Base-by-base conservation (phyloP, 1,140 invertebrate species). In the Akabosia matsudoensis region DNA sequence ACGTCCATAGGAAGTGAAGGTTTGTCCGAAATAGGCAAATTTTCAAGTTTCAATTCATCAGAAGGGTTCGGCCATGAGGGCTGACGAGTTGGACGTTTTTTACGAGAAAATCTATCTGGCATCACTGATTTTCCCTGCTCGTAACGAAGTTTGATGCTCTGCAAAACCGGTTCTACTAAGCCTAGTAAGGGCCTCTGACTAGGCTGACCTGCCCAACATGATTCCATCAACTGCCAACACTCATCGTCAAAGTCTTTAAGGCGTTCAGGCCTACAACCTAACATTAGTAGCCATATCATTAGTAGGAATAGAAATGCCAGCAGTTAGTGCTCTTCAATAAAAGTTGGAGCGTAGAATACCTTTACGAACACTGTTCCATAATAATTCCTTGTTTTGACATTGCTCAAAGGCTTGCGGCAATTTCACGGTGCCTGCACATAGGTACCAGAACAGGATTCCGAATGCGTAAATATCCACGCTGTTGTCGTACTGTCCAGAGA, bases 401-500 rank as follows among this genome's bases (percentile, higher is more conserved):
- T 92, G 90, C 82, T 96, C 93, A 85, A 95, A 96, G 1, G 90
- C 89, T 70, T 88, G 88, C 1, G 95, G 94, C 51, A 96, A 86
- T 82, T 88, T 89, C 0, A 94, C 91, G 82, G 92, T 90, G 1
- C 93, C 93, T 2, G 93, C 90, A 86, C 93, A 95, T 73, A 95
- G 88, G 80, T 95, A 95, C 94, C 94, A 96, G 84, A 96, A 95
- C 26, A 96, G 85, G 73, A 97, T 93, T 0, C 94, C 94, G 85
- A 97, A 96, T 0, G 94, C 94, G 84, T 96, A 96, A 0, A 96
- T 91, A 83, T 97, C 94, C 18, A 97, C 94, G 76, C 90, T 90
- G 80, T 90, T 92, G 82, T 95, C 92, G 82, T 96, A 96, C 78
- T 90, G 88, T 0, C 92, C 91, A 52, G 89, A 90, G 56, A 95